Percentiles rank a stretch among this genome's conserved stretches.
Evolutionary conservation across 1,140 invertebrate species (phyloP).

Genomic region (Philopotamus ludificatus): DNA sequence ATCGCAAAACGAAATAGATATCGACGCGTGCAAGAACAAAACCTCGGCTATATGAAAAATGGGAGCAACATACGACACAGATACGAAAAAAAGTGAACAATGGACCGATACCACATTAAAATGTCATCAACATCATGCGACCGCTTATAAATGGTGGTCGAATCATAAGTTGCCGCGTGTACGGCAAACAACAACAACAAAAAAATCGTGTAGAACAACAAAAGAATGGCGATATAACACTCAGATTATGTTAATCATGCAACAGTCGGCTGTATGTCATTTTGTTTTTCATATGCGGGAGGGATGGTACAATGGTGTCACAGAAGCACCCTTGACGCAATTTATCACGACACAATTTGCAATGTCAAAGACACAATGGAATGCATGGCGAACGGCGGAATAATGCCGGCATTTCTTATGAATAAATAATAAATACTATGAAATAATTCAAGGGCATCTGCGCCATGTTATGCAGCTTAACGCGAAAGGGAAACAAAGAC

Average conservation of each 20-base stretch:
- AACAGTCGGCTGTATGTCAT: not conserved
- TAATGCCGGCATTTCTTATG: too few relatives aligned
- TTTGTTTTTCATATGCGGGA: too few relatives aligned
- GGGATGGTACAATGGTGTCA: too few relatives aligned
- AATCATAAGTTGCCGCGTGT: not conserved
- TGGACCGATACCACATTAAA: constrained; percentile 29
- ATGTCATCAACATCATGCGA: constrained; percentile 22
- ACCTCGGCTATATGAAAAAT: not conserved
- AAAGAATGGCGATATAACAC: constrained; percentile 3
- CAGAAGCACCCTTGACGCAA: not conserved
- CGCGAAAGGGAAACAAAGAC: too few relatives aligned
- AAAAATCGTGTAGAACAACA: constrained; percentile 7
- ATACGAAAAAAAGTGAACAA: not conserved
- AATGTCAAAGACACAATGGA: too few relatives aligned
- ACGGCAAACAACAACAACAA: not conserved
- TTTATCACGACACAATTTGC: too few relatives aligned
- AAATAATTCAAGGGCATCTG: too few relatives aligned
- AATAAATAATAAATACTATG: too few relatives aligned
- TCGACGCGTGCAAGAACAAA: not conserved
- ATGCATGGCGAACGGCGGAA: too few relatives aligned
- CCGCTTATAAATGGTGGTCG: constrained; percentile 16
- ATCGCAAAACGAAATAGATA: not conserved
- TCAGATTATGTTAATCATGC: constrained; percentile 32
- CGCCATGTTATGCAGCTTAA: too few relatives aligned
- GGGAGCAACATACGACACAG: not conserved